A percentile compares a stretch with the other conserved stretches of the same genome.
Conservation (phyloP, 2,888 invertebrate species). For the Chrysotoxum bicinctum region DNA sequence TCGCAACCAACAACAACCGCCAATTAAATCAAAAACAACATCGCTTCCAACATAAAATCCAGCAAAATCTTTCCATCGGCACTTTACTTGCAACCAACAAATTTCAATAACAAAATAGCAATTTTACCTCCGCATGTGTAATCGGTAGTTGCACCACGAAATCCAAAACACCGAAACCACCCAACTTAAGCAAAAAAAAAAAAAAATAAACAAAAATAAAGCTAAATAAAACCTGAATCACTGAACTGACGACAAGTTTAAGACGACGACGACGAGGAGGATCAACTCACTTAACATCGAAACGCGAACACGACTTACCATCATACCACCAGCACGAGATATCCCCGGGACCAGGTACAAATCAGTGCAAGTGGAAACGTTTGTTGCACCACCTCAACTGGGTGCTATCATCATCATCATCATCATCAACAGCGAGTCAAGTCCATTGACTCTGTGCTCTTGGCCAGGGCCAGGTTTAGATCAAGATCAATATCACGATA, state of each 20-base stretch:
- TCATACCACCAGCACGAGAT: constrained; percentile 32
- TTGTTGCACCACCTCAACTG: constrained; percentile 25
- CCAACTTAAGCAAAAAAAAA: background rate
- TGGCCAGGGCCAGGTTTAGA: constrained; percentile 19
- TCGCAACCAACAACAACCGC: constrained; percentile 37
- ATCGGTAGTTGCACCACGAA: constrained; percentile 27
- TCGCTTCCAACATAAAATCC: constrained; percentile 12
- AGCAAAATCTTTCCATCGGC: constrained; percentile 26
- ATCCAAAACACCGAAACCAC: constrained; percentile 5
- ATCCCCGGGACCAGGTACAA: constrained; percentile 49
- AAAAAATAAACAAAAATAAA: constrained; percentile 20
- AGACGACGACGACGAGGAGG: constrained; percentile 16
- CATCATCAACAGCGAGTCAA: constrained; percentile 5
- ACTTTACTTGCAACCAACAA: constrained; percentile 15
- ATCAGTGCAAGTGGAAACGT: constrained; percentile 66
- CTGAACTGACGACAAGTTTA: constrained; percentile 29
- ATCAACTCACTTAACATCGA: constrained; percentile 30
- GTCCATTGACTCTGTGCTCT: constrained; percentile 54
- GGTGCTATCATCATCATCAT: constrained; percentile 28
- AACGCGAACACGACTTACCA: constrained; percentile 35
- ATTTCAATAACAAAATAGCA: constrained; percentile 29
- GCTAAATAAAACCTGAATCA: constrained; percentile 44
- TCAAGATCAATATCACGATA: constrained; percentile 52
- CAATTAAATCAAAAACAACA: constrained; percentile 45
- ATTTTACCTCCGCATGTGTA: constrained; percentile 40